phyloP scores from a whole-genome alignment of 2,888 invertebrate species.

The Ennomos erosarius region DNA sequence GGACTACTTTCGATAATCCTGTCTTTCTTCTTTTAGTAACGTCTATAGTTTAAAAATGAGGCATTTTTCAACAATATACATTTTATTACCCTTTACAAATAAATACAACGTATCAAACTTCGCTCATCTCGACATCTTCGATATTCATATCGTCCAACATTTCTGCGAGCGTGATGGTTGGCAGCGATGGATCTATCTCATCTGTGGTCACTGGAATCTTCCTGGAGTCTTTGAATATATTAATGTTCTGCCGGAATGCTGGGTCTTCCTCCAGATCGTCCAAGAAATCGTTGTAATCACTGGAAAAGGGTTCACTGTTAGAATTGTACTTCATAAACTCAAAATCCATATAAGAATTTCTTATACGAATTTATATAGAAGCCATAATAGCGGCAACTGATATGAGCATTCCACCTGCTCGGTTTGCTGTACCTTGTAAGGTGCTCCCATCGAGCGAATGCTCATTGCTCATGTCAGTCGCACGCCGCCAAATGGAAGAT shows the following conservation, averaged over 20 bases:
- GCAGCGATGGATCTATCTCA: constrained; percentile 87
- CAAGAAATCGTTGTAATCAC: constrained; percentile 97
- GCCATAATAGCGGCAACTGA: too few relatives aligned
- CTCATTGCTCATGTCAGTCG: too few relatives aligned
- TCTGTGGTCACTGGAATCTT: constrained; percentile 83
- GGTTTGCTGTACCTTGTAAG: too few relatives aligned
- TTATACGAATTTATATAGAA: too few relatives aligned
- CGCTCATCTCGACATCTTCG: constrained; percentile 92
- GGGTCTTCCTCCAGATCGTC: constrained; percentile 99
- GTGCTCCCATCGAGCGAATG: too few relatives aligned
- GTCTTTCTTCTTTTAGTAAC: too few relatives aligned
- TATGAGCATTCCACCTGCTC: too few relatives aligned
- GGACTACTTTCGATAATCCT: too few relatives aligned
- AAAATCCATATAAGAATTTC: too few relatives aligned
- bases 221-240: constrained; percentile 92
- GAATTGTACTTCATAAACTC: too few relatives aligned
- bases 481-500: too few relatives aligned
- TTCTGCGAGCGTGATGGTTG: constrained; percentile 94
- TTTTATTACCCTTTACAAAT: background rate
- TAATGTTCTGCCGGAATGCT: constrained; percentile 94
- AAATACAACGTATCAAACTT: constrained; percentile 57
- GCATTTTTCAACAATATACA: background rate
- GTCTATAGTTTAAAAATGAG: too few relatives aligned
- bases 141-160: constrained; percentile 96
- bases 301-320: constrained; percentile 61